Conservation (phyloP, 2,888 invertebrate species). For the Heliconius charithonia region DNA sequence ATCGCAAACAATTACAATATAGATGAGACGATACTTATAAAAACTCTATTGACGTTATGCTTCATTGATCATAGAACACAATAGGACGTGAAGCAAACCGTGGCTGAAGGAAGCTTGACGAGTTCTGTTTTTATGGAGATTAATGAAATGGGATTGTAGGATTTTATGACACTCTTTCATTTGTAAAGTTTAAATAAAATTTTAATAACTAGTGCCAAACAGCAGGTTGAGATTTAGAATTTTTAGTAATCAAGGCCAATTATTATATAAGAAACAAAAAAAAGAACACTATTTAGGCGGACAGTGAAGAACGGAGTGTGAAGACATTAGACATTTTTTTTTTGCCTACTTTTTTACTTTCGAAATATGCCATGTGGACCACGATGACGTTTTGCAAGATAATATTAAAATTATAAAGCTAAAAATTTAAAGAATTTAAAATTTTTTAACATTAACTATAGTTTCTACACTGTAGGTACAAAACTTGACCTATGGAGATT, state of each 20-base stretch:
- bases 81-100: conserved; percentile 29
- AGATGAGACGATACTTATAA: conserved; percentile 12
- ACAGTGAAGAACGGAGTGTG: background rate
- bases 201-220: background rate
- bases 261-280: background rate
- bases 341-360: background rate
- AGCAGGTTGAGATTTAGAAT: background rate
- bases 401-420: no score
- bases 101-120: conserved; percentile 13
- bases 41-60: conserved; percentile 19
- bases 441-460: background rate
- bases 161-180: no score
- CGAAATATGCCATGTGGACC: background rate
- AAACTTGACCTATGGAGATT: conserved; percentile 43
- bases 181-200: background rate
- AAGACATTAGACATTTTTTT: no score
- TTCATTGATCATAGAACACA: conserved; percentile 28
- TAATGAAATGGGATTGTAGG: background rate
- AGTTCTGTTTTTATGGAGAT: background rate
- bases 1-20: background rate
- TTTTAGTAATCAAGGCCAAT: background rate
- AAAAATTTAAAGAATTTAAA: background rate
- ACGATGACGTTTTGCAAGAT: background rate
- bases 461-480: background rate
- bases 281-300: background rate